Evolutionary conservation across 2,113 vertebrate species (phyloP).

Genomic region (Brienomyrus longianalis): DNA sequence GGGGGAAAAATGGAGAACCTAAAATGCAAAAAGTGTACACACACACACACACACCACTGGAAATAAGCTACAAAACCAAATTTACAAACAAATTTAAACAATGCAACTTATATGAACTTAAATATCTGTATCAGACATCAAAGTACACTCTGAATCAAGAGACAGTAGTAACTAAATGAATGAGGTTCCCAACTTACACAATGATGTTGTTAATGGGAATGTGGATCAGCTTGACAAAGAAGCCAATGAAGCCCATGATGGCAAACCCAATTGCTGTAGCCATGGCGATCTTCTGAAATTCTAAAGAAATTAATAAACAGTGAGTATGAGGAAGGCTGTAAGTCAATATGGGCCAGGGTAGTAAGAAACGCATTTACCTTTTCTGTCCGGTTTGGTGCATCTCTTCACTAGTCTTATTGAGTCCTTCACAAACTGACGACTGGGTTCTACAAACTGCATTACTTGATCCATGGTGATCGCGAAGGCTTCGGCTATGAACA

Average conservation of each 20-base stretch:
- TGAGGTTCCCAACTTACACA: constrained; percentile 74
- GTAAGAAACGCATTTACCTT: constrained; percentile 61
- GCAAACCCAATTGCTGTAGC: constrained; percentile 97
- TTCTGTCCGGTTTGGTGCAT: constrained; percentile 97
- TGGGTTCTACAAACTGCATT: constrained; percentile 96
- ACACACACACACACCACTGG: background rate
- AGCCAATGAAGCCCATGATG: constrained; percentile 98
- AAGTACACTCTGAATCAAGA: background rate
- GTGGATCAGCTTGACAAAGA: constrained; percentile 96
- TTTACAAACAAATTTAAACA: background rate
- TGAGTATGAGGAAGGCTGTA: background rate
- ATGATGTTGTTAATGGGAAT: constrained; percentile 99
- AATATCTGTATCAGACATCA: background rate
- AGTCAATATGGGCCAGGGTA: background rate
- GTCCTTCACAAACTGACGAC: constrained; percentile 94
- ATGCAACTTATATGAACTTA: background rate
- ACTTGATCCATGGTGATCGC: constrained; percentile 84
- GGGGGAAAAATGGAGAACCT: background rate
- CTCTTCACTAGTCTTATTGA: constrained; percentile 96
- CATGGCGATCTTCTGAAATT: constrained; percentile 99
- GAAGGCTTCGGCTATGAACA: constrained; percentile 16
- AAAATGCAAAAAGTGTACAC: too few relatives aligned
- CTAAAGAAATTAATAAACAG: constrained; percentile 45
- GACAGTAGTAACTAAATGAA: background rate
- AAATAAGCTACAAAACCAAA: background rate